A percentile compares a stretch with the other conserved stretches of the same genome.
Conservation (phyloP, 1,140 invertebrate genomes). For the Drosophila equinoxialis region DNA sequence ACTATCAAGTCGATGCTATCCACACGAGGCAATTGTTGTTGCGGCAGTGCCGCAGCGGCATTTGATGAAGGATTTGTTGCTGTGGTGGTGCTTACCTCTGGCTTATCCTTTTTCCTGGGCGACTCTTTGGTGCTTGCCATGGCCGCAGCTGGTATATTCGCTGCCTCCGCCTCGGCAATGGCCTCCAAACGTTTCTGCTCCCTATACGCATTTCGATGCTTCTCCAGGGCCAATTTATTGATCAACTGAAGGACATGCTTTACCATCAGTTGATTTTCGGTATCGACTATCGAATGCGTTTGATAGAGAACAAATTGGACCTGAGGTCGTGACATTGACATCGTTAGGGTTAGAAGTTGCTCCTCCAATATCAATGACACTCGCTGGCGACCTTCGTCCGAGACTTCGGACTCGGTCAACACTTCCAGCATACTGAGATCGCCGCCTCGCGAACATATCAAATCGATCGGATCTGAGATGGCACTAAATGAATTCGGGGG, state of each 20-base stretch:
- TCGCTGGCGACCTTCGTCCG: constrained; percentile 84
- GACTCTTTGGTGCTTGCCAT: constrained; percentile 57
- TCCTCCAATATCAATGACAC: constrained; percentile 87
- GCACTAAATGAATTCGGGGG: constrained; percentile 91
- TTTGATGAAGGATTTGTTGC: constrained; percentile 18
- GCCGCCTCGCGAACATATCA: constrained; percentile 87
- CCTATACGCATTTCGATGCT: constrained; percentile 83
- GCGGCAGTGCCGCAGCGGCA: neutral
- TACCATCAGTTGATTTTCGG: constrained; percentile 87
- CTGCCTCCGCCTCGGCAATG: constrained; percentile 70
- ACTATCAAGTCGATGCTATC: constrained; percentile 69
- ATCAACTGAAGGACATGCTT: constrained; percentile 85
- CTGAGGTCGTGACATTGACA: constrained; percentile 88
- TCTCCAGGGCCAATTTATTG: constrained; percentile 86
- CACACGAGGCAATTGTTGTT: constrained; percentile 38
- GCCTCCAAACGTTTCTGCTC: constrained; percentile 76
- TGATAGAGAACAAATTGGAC: constrained; percentile 89
- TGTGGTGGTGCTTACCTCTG: constrained; percentile 43
- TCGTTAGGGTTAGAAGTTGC: constrained; percentile 87
- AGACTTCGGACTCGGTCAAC: constrained; percentile 87
- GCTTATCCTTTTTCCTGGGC: constrained; percentile 68
- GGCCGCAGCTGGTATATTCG: constrained; percentile 75
- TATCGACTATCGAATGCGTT: constrained; percentile 87
- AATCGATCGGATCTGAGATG: constrained; percentile 88
- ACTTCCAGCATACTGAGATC: constrained; percentile 88